A percentile compares a stretch with the other conserved stretches of the same genome.
Evolutionary conservation across 1,140 invertebrate genomes (phyloP).

Genomic region (Neuroterus valhalla): DNA sequence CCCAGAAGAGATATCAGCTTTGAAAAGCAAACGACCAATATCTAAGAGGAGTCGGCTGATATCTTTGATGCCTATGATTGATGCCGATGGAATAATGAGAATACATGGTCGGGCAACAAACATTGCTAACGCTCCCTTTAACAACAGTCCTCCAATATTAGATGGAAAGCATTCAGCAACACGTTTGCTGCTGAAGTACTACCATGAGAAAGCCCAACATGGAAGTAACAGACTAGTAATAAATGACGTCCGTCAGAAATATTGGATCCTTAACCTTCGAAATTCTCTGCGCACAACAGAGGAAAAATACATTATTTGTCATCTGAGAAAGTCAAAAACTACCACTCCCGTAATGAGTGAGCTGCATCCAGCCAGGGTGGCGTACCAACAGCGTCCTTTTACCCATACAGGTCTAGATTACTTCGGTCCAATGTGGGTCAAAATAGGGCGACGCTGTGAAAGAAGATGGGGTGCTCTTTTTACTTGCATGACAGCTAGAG

Average conservation of each 20-base stretch:
- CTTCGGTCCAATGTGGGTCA: constrained; percentile 40
- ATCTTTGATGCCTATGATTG: not conserved
- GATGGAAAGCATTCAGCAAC: constrained; percentile 17
- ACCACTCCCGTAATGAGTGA: not conserved
- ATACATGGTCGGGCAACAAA: no score
- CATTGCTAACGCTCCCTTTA: not conserved
- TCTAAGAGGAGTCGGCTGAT: no score
- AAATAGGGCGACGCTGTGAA: constrained; percentile 37
- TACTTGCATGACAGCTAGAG: constrained; percentile 49
- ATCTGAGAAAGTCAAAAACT: not conserved
- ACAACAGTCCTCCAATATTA: not conserved
- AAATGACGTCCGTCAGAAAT: not conserved
- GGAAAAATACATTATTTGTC: no score
- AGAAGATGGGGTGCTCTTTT: constrained; percentile 58
- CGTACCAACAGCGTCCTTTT: not conserved
- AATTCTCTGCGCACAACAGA: no score
- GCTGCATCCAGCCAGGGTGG: not conserved
- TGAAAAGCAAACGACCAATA: no score
- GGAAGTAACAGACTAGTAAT: not conserved
- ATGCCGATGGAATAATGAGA: no score
- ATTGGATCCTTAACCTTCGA: not conserved
- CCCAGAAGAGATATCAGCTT: no score
- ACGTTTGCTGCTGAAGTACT: not conserved
- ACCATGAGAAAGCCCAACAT: not conserved
- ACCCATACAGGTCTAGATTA: constrained; percentile 52